Conservation (phyloP, 2,797 vertebrate species). For the Cryptoblepharus egeriae region DNA sequence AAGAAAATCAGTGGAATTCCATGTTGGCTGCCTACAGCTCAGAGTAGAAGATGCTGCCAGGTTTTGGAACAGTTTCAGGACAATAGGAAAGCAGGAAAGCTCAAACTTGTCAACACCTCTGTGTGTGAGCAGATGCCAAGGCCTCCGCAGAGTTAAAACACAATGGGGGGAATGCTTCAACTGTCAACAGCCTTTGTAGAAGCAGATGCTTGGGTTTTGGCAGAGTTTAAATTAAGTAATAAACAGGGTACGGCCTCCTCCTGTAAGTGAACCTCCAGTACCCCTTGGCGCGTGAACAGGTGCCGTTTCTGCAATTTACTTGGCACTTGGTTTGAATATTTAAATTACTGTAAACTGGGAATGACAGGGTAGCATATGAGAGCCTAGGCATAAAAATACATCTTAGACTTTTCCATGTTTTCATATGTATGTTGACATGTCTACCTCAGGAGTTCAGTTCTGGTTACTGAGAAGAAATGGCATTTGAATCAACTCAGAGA, state of each 20-base stretch:
- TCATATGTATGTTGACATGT: not conserved
- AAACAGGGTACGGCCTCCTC: not conserved
- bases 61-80: conserved; percentile 60
- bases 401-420: conserved; percentile 26
- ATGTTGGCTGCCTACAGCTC: conserved; percentile 62
- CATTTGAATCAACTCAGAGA: not conserved
- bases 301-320: conserved; percentile 15
- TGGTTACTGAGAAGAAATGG: not conserved
- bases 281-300: not conserved
- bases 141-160: conserved; percentile 66
- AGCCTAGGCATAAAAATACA: conserved; percentile 18
- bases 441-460: not conserved
- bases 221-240: conserved; percentile 45
- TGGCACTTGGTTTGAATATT: not conserved
- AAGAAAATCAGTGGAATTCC: conserved; percentile 34
- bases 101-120: conserved; percentile 70
- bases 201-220: conserved; percentile 66
- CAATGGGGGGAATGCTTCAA: conserved; percentile 60
- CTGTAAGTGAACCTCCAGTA: conserved; percentile 15
- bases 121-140: conserved; percentile 65
- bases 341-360: conserved; percentile 21
- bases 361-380: conserved; percentile 11
- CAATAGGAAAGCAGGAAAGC: conserved; percentile 63
- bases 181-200: conserved; percentile 66
- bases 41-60: conserved; percentile 60